Evolutionary conservation across 2,113 vertebrate genomes (phyloP).

Genomic region (Mus pahari): DNA sequence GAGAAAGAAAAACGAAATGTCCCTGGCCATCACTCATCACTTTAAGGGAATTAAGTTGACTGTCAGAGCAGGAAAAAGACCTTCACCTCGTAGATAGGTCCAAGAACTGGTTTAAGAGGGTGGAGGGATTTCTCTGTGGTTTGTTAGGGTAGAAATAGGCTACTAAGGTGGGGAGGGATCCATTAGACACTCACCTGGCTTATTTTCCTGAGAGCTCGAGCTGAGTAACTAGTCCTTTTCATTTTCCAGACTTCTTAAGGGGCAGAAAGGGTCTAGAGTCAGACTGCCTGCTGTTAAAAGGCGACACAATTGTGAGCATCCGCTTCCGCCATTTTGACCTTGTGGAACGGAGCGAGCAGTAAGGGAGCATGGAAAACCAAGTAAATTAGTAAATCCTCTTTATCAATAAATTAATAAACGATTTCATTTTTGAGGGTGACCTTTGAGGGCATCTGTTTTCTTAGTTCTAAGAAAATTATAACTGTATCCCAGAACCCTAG

Average conservation of each 20-base stretch:
- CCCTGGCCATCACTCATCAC: background rate
- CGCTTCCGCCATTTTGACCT: background rate
- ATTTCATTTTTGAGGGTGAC: background rate
- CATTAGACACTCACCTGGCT: background rate
- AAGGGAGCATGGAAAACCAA: background rate
- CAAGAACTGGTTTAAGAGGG: background rate
- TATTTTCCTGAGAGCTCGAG: background rate
- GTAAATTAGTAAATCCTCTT: background rate
- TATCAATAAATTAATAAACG: background rate
- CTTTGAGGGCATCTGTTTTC: background rate
- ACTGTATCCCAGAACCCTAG: background rate
- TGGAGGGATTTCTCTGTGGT: background rate
- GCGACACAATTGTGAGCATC: background rate
- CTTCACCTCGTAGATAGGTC: background rate
- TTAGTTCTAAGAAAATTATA: background rate
- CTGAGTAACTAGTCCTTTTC: background rate
- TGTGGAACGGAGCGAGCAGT: background rate
- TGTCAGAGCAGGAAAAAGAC: background rate
- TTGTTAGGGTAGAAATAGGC: background rate
- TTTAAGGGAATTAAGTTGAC: slow-evolving; percentile 5
- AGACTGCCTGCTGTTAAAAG: background rate
- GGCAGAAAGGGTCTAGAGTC: too few species aligned
- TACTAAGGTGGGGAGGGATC: background rate
- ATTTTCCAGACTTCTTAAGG: background rate
- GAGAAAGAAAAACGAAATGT: background rate